Conservation (phyloP, 2,113 vertebrate genomes). For the Mobula hypostoma region DNA sequence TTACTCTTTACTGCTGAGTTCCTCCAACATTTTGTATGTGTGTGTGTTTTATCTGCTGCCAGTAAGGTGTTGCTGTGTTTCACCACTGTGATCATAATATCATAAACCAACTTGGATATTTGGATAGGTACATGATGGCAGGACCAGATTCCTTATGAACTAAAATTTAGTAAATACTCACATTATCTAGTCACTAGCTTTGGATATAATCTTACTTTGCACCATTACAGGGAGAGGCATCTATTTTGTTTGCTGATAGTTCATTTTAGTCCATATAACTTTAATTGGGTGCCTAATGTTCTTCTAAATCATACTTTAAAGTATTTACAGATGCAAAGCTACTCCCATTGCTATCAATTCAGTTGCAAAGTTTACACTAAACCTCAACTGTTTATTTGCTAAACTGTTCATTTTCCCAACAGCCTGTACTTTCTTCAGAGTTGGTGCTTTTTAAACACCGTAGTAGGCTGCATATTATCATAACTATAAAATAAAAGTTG, state of each 20-base stretch:
- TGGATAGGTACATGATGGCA: too few species aligned
- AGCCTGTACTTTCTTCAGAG: not conserved
- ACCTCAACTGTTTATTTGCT: not conserved
- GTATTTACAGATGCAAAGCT: not conserved
- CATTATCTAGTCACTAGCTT: not conserved
- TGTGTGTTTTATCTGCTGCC: too few species aligned
- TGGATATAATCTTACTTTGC: not conserved
- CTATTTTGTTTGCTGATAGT: too few species aligned
- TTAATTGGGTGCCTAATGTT: not conserved
- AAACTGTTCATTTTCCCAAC: not conserved
- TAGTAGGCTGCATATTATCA: not conserved
- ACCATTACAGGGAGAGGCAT: not conserved
- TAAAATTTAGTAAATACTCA: slow-evolving; percentile 11
- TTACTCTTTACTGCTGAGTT: too few species aligned
- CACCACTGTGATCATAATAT: too few species aligned
- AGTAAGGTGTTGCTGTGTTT: too few species aligned
- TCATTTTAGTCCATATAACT: not conserved
- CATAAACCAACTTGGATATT: too few species aligned
- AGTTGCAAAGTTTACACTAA: not conserved
- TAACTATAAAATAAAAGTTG: not conserved
- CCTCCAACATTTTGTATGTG: too few species aligned
- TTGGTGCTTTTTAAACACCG: not conserved
- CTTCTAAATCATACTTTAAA: not conserved
- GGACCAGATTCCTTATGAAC: not conserved
- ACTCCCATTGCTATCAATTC: not conserved